Evolutionary conservation across 2,113 vertebrate species (phyloP).

Genomic region (Pangasianodon hypophthalmus): DNA sequence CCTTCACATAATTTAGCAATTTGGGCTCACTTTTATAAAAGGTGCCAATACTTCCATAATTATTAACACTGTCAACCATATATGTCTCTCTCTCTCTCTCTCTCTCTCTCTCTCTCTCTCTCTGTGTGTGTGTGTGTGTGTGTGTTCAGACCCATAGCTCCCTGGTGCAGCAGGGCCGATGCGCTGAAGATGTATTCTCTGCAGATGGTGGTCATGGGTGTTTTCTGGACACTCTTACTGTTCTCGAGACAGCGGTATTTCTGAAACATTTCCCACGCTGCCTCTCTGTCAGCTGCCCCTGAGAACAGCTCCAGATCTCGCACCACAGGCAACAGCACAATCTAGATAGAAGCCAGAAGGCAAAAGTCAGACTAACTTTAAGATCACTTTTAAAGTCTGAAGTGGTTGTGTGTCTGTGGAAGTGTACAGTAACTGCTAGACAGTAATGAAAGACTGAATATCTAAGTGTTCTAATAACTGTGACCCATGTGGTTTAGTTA

Average conservation of each 20-base stretch:
- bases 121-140: neutral
- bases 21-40: neutral
- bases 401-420: neutral
- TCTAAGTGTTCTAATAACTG: neutral
- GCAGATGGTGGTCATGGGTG: conserved; percentile 91
- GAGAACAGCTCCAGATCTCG: conserved; percentile 90
- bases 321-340: conserved; percentile 91
- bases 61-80: neutral
- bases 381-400: neutral
- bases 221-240: conserved; percentile 91
- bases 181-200: conserved; percentile 91
- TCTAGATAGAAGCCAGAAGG: conserved; percentile 73
- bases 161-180: conserved; percentile 89
- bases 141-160: conserved; percentile 79
- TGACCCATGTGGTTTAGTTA: neutral
- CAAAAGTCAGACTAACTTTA: neutral
- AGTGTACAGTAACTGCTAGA: neutral
- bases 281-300: conserved; percentile 67
- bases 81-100: neutral
- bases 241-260: conserved; percentile 94
- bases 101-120: neutral
- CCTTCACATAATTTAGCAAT: neutral
- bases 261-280: conserved; percentile 93
- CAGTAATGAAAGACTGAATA: neutral
- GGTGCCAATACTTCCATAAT: neutral